Percentiles rank a stretch among this genome's conserved stretches.
Conservation (phyloP, 2,888 invertebrate species). For the Cryptosula pallasiana region DNA sequence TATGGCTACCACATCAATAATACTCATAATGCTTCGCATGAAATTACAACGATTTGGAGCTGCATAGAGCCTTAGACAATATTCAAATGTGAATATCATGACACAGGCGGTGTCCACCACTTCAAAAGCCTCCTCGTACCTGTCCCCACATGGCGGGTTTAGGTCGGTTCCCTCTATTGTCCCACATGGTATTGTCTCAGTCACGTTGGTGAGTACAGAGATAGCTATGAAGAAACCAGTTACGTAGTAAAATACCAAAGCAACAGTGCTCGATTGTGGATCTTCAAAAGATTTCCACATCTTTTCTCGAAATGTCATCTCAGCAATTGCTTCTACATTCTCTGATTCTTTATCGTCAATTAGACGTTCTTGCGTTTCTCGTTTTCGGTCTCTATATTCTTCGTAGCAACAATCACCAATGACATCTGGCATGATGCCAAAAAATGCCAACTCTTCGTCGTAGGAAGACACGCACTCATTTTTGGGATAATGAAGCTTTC, state of each 20-base stretch:
- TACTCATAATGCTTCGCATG: constrained; percentile 95
- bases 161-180: constrained; percentile 59
- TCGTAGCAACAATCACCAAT: constrained; percentile 99
- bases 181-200: constrained; percentile 93
- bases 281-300: constrained; percentile 99
- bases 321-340: constrained; percentile 63
- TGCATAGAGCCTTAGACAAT: constrained; percentile 83
- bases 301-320: constrained; percentile 68
- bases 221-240: constrained; percentile 99
- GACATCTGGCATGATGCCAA: constrained; percentile 93
- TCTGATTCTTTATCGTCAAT: constrained; percentile 73
- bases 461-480: constrained; percentile 98
- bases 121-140: constrained; percentile 88
- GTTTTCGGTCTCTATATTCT: constrained; percentile 95
- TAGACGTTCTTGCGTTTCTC: constrained; percentile 95
- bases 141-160: constrained; percentile 79
- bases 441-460: constrained; percentile 98
- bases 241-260: constrained; percentile 99
- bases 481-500: constrained; percentile 97
- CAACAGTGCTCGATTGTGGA: constrained; percentile 93
- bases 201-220: constrained; percentile 97
- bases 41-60: constrained; percentile 98
- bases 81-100: constrained; percentile 99
- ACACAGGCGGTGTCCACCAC: constrained; percentile 99
- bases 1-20: constrained; percentile 99